A percentile compares a stretch with the other conserved stretches of the same genome.
These are phyloP conservation scores for Halichoerus grypus DNA, from an alignment of 2,113 vertebrate species.

Conservation along the genomic window DNA sequence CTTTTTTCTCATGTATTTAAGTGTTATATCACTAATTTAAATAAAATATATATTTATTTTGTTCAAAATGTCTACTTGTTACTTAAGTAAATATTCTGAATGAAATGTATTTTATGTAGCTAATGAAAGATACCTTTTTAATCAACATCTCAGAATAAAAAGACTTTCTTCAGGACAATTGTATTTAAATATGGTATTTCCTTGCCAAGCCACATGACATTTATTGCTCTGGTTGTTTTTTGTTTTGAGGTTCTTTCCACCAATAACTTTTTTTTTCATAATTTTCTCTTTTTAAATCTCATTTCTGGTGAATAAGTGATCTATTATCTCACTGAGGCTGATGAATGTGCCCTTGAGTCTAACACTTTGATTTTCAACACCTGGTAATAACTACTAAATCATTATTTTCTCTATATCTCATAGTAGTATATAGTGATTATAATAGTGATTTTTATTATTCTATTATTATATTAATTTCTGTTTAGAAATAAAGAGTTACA, in stretches of 20 bases:
- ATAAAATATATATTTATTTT: background rate
- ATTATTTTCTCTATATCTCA: background rate
- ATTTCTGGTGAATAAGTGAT: background rate
- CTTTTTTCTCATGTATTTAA: background rate
- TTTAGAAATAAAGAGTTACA: background rate
- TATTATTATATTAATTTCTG: background rate
- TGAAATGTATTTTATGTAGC: background rate
- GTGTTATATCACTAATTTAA: background rate
- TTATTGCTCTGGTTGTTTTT: background rate
- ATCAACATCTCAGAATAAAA: background rate
- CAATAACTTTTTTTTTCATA: background rate
- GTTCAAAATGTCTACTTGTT: background rate
- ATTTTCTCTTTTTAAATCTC: background rate
- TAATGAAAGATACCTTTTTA: background rate
- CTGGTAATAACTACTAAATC: background rate
- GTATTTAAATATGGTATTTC: background rate
- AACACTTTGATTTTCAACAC: background rate
- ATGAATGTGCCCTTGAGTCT: background rate
- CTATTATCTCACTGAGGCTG: background rate
- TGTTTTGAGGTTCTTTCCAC: background rate
- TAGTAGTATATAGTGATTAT: background rate
- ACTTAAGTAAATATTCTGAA: background rate
- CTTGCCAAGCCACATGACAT: background rate
- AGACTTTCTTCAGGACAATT: background rate
- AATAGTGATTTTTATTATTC: background rate